Evolutionary conservation across 2,888 invertebrate species (phyloP), one percentile per base, ranked within the genome.

Genomic region (Itoplectis maculator): DNA sequence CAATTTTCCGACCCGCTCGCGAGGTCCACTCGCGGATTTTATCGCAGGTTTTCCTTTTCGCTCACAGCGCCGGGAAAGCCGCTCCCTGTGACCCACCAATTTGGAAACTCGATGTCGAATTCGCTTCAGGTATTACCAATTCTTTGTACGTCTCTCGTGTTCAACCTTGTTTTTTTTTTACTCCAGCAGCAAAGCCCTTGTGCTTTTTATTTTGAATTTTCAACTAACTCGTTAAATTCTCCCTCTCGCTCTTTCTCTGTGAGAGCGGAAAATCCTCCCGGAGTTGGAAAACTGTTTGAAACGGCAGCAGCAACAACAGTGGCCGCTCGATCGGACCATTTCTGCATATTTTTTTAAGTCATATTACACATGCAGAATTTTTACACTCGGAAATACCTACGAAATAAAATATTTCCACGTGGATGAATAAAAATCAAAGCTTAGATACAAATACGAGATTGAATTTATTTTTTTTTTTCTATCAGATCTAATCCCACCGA

Each of bases 61-160:
- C 2, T n/a, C n/a, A n/a, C 54, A 0, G 18, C 20, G n/a, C n/a
- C n/a, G n/a, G n/a, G n/a, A n/a, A n/a, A 11, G 54, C 13, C 13
- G 29, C 9, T 23, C 23, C 23, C 54, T 9, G 11, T 18, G 18
- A 63, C 18, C 20, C 45, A 45, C 0, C 45, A 65, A 65, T 65
- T 65, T 65, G 42, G 13, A 11, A 42, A 42, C 42, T 8, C 63
- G 20, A 63, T 42, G 63, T 23, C 13, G 8, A 45, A 51, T 68
- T 11, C 68, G 68, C 51, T 37, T 49, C 68, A 37, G 35, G 49
- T 51, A 68, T 18, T 51, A 51, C 37, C 68, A 18, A 68, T 68
- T 35, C 18, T 18, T 13, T 37, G 35, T 49, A 13, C 49, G 15
- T 68, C 37, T 18, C 18, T 11, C 37, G 7, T 47, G n/a, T 65